phyloP scores from a whole-genome alignment of 2,113 vertebrate genomes.

The Alouatta palliata region DNA sequence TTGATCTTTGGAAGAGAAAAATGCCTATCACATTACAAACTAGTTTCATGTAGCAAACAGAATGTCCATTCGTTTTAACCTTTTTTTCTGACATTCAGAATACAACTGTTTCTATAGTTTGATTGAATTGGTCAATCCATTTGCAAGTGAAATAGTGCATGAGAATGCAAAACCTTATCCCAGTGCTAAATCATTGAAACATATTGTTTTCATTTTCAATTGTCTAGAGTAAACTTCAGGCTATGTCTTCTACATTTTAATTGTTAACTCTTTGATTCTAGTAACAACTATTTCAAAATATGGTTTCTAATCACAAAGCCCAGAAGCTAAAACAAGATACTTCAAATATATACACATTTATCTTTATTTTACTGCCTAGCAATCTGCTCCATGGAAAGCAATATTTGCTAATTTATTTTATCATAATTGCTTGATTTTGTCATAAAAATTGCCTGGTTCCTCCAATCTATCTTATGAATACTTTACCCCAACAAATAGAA shows the following conservation, averaged over 20 bases:
- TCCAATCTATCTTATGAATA: not conserved
- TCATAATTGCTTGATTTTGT: slow-evolving; percentile 19
- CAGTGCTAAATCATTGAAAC: not conserved
- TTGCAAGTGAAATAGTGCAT: slow-evolving; percentile 32
- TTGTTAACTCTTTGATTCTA: slow-evolving; percentile 4
- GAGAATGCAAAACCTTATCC: not conserved
- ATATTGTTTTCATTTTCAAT: not conserved
- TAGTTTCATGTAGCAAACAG: slow-evolving; percentile 1
- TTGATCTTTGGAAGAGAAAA: not conserved
- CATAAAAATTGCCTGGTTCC: not conserved
- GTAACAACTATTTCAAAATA: not conserved
- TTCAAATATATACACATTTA: not conserved
- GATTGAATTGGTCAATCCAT: slow-evolving; percentile 16
- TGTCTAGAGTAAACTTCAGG: not conserved
- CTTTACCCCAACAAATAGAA: not conserved
- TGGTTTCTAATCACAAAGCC: not conserved
- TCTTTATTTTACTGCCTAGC: not conserved
- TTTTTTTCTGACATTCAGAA: slow-evolving; percentile 6
- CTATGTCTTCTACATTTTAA: slow-evolving; percentile 17
- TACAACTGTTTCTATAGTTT: slow-evolving; percentile 6
- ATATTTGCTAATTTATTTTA: slow-evolving; percentile 1
- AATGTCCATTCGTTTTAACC: slow-evolving; percentile 47
- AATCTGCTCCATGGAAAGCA: not conserved
- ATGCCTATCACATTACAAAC: slow-evolving; percentile 12
- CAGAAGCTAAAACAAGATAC: not conserved